Conservation (phyloP, 2,797 vertebrate genomes). For the Rhynchonycteris naso region DNA sequence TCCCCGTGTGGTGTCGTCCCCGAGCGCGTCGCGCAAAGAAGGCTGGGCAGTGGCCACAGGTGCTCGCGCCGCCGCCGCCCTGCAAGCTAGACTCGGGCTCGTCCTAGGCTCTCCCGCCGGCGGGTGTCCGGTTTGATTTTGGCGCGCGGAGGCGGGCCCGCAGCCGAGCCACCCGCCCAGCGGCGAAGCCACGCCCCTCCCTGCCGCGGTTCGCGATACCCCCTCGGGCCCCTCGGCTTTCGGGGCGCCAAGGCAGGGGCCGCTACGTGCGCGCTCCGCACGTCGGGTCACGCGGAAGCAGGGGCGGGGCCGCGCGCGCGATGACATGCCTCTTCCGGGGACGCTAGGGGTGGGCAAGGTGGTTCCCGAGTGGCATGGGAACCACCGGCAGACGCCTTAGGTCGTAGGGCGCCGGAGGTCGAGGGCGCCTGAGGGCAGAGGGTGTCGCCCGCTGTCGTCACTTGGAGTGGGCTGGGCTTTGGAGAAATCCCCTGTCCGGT, state of each 20-base stretch:
- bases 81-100: fast-evolving
- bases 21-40: neutral
- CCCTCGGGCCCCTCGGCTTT: fast-evolving
- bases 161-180: neutral
- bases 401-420: neutral
- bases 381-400: fast-evolving
- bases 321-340: too few species aligned
- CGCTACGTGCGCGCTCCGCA: fast-evolving
- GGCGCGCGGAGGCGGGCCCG: constrained; percentile 65
- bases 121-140: constrained; percentile 66
- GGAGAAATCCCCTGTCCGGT: neutral
- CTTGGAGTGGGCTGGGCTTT: neutral
- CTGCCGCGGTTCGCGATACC: fast-evolving
- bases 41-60: neutral
- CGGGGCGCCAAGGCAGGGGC: fast-evolving
- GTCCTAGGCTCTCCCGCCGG: neutral
- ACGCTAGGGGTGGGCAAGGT: fast-evolving
- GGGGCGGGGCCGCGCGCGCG: neutral
- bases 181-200: neutral
- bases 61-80: neutral
- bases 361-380: fast-evolving
- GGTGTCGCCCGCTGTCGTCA: fast-evolving
- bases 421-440: fast-evolving
- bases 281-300: neutral
- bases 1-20: neutral